These are phyloP conservation scores for Notocelia uddmanniana DNA, from an alignment of 2,888 invertebrate species.

Conservation along the genomic window DNA sequence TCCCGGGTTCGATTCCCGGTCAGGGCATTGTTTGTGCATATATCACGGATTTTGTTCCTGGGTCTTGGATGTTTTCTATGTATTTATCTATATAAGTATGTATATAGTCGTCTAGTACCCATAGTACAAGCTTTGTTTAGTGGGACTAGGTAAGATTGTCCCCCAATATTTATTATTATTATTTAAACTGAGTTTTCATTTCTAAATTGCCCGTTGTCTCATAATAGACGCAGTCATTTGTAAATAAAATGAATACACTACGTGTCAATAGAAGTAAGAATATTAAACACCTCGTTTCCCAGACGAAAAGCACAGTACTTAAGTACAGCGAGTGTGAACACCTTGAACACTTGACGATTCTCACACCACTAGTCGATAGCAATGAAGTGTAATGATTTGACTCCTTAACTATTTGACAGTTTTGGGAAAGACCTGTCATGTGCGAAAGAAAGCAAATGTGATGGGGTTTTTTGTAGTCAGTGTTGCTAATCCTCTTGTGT, in stretches of 20 bases:
- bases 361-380: conserved; percentile 23
- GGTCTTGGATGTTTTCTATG: no score
- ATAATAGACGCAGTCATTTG: not conserved
- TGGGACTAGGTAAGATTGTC: no score
- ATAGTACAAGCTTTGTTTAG: no score
- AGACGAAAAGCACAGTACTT: conserved; percentile 17
- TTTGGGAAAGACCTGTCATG: conserved; percentile 28
- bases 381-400: conserved; percentile 30
- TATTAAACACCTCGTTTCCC: conserved; percentile 14
- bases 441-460: conserved; percentile 29
- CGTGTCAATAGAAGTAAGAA: not conserved
- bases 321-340: not conserved
- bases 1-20: no score
- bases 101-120: no score
- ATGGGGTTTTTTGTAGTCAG: conserved; percentile 22
- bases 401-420: conserved; percentile 23
- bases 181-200: not conserved
- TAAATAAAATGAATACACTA: conserved; percentile 2
- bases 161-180: no score
- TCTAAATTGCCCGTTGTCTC: not conserved
- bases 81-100: no score
- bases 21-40: no score
- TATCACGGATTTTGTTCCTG: no score
- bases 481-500: conserved; percentile 24
- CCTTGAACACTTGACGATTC: conserved; percentile 14